A percentile compares a stretch with the other conserved stretches of the same genome.
phyloP scores from a whole-genome alignment of 2,888 invertebrate genomes.

The Apantesis nais region DNA sequence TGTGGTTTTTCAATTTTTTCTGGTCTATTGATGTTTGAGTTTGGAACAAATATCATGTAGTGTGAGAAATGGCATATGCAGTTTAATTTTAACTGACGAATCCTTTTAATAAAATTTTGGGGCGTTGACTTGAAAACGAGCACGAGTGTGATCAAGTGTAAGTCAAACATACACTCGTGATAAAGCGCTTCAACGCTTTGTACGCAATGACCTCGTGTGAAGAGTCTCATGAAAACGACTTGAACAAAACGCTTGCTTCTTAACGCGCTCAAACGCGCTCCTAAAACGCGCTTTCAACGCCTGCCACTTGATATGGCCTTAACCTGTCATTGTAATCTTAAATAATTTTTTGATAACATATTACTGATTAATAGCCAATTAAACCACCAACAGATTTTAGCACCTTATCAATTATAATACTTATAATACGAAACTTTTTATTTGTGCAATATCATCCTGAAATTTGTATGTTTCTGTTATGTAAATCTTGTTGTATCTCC shows the following conservation, averaged over 20 bases:
- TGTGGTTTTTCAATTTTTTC: no score
- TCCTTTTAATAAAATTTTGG: background rate
- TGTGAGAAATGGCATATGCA: background rate
- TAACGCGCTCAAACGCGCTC: background rate
- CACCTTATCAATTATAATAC: background rate
- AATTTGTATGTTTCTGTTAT: background rate
- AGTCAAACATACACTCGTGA: no score
- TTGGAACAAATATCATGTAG: background rate
- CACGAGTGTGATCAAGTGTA: no score
- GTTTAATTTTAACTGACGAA: background rate
- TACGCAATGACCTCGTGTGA: background rate
- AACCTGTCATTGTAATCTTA: background rate
- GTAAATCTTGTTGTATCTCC: background rate
- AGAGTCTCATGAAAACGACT: background rate
- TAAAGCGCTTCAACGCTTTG: no score
- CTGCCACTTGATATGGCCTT: background rate
- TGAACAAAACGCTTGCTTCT: background rate
- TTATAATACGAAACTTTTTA: background rate
- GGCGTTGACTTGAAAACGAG: no score
- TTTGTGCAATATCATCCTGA: background rate
- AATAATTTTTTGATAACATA: no score
- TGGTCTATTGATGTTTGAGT: no score
- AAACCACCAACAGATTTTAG: background rate
- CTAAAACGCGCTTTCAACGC: background rate
- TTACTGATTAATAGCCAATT: no score